Evolutionary conservation across 2,888 invertebrate species (phyloP), one percentile per base, ranked within the genome.

Genomic region (Pollenia amentaria): DNA sequence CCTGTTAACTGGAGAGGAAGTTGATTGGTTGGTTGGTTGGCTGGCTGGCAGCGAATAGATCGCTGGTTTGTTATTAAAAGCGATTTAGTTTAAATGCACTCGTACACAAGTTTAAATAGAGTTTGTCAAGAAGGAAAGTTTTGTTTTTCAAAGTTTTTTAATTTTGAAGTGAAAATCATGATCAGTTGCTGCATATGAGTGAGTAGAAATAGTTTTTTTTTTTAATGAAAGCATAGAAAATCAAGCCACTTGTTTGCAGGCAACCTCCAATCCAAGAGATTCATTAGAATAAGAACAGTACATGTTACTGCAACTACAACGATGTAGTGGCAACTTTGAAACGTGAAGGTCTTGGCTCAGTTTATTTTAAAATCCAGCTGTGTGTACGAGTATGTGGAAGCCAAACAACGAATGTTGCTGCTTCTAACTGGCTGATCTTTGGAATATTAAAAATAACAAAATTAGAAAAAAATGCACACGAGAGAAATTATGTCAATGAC

Each of bases 291-390:
- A 84, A 84, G 84, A 88, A 86, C 84, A 84, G 70, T 86, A 88
- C 73, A 73, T 84, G 73, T 79, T 86, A n/a, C 51, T 60, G 38
- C 16, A 18, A 6, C 12, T 64, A 46, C 46, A 69, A 55, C 40
- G 18, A 48, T 53, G 69, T 65, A 62, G 72, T 76, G 67, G 76
- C 84, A 86, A 72, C 78, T 76, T 77, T 83, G 65, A 84, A 86
- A 87, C 88, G 88, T 88, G 88, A 88, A 87, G 88, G 88, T 88
- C 88, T 88, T 86, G 88, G 85, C 88, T 88, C 80, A 88, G 77
- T 88, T 86, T 85, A 85, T 72, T 80, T 72, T 64, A 76, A 29
- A 62, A 73, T 42, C 60, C 55, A 83, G 62, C 67, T 75, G 80
- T 16, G 0, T 29, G 29, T 29, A 6, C 40, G 40, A 64, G 64